phyloP scores from a whole-genome alignment of 2,888 invertebrate genomes.

The Microctonus brassicae region DNA sequence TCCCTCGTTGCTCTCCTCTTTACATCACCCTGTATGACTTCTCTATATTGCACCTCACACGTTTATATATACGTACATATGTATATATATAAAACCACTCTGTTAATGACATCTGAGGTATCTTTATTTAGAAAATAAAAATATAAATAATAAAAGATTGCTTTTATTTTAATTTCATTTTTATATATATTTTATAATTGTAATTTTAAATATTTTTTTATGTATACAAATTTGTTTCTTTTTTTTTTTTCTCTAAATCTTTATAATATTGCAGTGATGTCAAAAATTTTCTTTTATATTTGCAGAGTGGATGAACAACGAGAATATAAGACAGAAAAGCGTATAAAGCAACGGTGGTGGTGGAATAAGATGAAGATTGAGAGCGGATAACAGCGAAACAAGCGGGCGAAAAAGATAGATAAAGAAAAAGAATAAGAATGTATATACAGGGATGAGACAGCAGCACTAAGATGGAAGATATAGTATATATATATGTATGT shows the following conservation, averaged over 20 bases:
- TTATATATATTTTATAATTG: no score
- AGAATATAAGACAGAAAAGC: no score
- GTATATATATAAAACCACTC: not conserved
- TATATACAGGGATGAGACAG: not conserved
- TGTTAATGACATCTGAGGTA: not conserved
- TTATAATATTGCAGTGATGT: no score
- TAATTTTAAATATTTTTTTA: no score
- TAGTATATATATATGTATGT: slow-evolving; percentile 33
- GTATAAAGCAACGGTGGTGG: no score
- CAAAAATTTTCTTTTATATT: not conserved
- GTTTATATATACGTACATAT: not conserved
- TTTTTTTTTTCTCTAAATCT: no score
- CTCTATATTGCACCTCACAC: slow-evolving; percentile 23
- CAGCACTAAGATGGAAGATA: slow-evolving; percentile 18
- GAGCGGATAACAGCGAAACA: not conserved
- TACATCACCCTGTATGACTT: slow-evolving; percentile 46
- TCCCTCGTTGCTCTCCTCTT: slow-evolving; percentile 46
- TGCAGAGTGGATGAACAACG: no score
- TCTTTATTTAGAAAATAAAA: no score
- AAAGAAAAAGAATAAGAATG: not conserved
- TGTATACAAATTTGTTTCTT: no score
- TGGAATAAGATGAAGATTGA: not conserved
- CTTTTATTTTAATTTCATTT: no score
- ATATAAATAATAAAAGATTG: no score
- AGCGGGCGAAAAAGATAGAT: slow-evolving; percentile 11